A percentile compares a stretch with the other conserved stretches of the same genome.
These are phyloP conservation scores for Stictocephala bisonia DNA, from an alignment of 2,888 invertebrate species.

Conservation along the genomic window DNA sequence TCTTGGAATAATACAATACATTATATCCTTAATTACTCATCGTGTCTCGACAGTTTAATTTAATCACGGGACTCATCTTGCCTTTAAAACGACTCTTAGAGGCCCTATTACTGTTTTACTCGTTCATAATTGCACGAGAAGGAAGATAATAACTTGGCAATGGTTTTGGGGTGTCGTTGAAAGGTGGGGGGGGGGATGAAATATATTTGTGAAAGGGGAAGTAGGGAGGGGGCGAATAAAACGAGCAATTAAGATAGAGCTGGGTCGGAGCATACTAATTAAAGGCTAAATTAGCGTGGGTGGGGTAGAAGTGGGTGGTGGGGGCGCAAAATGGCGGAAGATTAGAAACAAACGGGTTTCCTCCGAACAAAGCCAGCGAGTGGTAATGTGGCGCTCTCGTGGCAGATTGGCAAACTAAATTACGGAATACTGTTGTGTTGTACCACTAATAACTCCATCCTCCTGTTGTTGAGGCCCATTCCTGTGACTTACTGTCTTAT, in stretches of 20 bases:
- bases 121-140: no score
- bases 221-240: conserved; percentile 24
- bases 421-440: conserved; percentile 9
- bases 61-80: no score
- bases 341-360: conserved; percentile 44
- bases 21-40: no score
- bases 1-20: no score
- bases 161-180: no score
- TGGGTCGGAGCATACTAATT: conserved; percentile 44
- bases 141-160: conserved; percentile 40
- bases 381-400: conserved; percentile 11
- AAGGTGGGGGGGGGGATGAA: conserved; percentile 1
- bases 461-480: no score
- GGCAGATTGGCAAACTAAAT: conserved; percentile 40
- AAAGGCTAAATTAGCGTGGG: conserved; percentile 39
- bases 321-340: conserved; percentile 44
- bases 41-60: no score
- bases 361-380: conserved; percentile 32
- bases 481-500: no score
- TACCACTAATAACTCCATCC: no score
- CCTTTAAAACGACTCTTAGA: no score
- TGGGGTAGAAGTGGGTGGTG: conserved; percentile 12
- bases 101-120: no score
- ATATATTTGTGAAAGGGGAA: conserved; percentile 39
- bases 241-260: conserved; percentile 39